Conservation (phyloP, 2,888 invertebrate genomes). For the Drosophila neotestacea region DNA sequence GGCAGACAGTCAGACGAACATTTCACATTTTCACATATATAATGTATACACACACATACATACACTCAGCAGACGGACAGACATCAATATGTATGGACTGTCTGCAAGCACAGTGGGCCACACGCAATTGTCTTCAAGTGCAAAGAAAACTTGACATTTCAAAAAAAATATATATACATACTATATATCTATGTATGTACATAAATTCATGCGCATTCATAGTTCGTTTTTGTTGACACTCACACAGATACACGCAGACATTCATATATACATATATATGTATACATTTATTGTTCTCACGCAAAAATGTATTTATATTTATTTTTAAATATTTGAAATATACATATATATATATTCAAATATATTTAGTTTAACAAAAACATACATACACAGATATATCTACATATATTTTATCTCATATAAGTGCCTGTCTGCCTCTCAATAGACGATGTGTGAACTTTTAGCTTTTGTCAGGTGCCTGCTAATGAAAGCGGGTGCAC, state of each 20-base stretch:
- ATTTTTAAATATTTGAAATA: constrained; percentile 70
- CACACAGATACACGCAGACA: constrained; percentile 22
- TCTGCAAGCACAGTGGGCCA: constrained; percentile 68
- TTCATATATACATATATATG: constrained; percentile 50
- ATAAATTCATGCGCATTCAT: constrained; percentile 38
- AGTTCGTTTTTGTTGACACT: constrained; percentile 52
- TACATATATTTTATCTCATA: constrained; percentile 36
- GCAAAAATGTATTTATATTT: constrained; percentile 72
- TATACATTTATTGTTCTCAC: constrained; percentile 73
- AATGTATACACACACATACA: background rate
- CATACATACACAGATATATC: constrained; percentile 31
- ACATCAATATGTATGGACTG: constrained; percentile 4
- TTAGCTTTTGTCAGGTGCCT: constrained; percentile 75
- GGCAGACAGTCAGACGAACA: constrained; percentile 72
- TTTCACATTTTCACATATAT: constrained; percentile 19
- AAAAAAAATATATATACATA: background rate
- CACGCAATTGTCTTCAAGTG: constrained; percentile 64
- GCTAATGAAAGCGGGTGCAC: constrained; percentile 65
- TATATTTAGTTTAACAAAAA: constrained; percentile 55
- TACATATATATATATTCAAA: constrained; percentile 42
- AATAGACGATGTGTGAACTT: constrained; percentile 73
- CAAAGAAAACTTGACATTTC: constrained; percentile 69
- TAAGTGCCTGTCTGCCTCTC: constrained; percentile 67
- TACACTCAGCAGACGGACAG: background rate
- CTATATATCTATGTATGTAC: background rate